Evolutionary conservation across 2,888 invertebrate species (phyloP).

Genomic region (Oscheius sp.): DNA sequence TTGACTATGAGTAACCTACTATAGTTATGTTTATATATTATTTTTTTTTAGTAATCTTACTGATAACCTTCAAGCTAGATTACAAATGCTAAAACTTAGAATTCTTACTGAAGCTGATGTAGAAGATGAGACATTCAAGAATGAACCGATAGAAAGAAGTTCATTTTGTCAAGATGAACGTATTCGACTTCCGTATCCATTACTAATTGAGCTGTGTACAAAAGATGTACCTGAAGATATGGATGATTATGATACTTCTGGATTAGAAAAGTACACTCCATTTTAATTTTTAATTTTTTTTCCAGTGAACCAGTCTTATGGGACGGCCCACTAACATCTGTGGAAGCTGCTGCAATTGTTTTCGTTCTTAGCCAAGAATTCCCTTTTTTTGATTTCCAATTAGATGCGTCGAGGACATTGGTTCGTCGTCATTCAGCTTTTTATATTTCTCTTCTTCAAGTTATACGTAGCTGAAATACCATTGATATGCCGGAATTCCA

Average conservation of each 20-base stretch:
- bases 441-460: too few species aligned
- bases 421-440: too few species aligned
- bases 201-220: constrained; percentile 11
- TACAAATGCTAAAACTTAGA: constrained; percentile 16
- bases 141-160: not conserved
- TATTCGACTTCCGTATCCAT: constrained; percentile 4
- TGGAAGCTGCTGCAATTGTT: constrained; percentile 33
- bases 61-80: constrained; percentile 3
- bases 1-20: constrained; percentile 20
- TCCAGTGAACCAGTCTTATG: constrained; percentile 32
- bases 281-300: not conserved
- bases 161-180: not conserved
- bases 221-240: not conserved
- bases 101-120: constrained; percentile 24
- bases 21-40: not conserved
- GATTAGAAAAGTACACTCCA: not conserved
- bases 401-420: constrained; percentile 15
- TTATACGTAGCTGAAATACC: constrained; percentile 14
- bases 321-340: constrained; percentile 33
- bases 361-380: constrained; percentile 32
- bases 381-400: constrained; percentile 31
- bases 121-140: not conserved
- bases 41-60: constrained; percentile 2
- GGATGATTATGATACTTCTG: not conserved
- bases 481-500: constrained; percentile 12